phyloP scores from a whole-genome alignment of 2,888 invertebrate genomes.

The Caenorhabditis afra region DNA sequence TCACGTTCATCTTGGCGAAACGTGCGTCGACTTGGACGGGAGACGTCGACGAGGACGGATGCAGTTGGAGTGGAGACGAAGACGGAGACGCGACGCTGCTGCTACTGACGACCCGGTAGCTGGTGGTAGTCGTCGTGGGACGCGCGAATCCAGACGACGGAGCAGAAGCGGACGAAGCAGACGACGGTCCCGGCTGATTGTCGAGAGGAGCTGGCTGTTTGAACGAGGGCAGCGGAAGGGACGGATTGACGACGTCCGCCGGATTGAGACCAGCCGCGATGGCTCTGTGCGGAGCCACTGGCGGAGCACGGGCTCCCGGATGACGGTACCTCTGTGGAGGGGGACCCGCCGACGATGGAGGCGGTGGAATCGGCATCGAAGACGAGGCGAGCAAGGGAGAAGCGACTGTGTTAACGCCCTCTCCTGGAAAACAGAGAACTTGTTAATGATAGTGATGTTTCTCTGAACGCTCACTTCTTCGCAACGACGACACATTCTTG shows the following conservation, averaged over 20 bases:
- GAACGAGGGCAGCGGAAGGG: not conserved
- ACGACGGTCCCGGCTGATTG: not conserved
- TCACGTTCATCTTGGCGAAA: slow-evolving; percentile 40
- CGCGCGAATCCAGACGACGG: too few relatives aligned
- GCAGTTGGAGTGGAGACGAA: too few relatives aligned
- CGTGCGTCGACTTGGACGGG: slow-evolving; percentile 23
- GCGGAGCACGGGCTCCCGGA: slow-evolving; percentile 14
- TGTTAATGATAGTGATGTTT: too few relatives aligned
- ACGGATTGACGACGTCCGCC: slow-evolving; percentile 23
- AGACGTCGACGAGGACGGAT: too few relatives aligned
- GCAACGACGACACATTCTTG: slow-evolving; percentile 19
- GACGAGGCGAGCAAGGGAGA: not conserved
- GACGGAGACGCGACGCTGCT: too few relatives aligned
- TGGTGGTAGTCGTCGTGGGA: too few relatives aligned
- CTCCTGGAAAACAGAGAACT: not conserved
- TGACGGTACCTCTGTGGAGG: slow-evolving; percentile 8
- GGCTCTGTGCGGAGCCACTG: slow-evolving; percentile 44
- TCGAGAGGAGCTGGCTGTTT: not conserved
- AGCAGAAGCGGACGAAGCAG: too few relatives aligned
- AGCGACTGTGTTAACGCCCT: too few relatives aligned
- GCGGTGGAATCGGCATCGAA: not conserved
- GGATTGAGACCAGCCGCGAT: slow-evolving; percentile 44
- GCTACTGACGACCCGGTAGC: too few relatives aligned
- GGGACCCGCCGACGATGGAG: not conserved
- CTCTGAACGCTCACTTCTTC: slow-evolving; percentile 9